A percentile compares a stretch with the other conserved stretches of the same genome.
Evolutionary conservation across 2,797 vertebrate genomes (phyloP).

Genomic region (Zenarchopterus dispar): DNA sequence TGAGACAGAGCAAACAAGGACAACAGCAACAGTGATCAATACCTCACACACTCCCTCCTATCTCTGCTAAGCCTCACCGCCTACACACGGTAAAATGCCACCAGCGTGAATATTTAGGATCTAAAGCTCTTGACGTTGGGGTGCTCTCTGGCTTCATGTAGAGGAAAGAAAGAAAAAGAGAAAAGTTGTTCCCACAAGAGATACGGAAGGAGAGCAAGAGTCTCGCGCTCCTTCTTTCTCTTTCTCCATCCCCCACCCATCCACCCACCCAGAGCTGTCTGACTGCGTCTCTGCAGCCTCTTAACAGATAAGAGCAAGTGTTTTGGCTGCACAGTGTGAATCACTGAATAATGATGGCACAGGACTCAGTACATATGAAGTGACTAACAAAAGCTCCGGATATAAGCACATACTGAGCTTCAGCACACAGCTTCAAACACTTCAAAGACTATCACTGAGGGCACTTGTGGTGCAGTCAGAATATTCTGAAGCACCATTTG

Average conservation of each 20-base stretch:
- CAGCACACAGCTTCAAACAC: slow-evolving; percentile 53
- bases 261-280: slow-evolving; percentile 66
- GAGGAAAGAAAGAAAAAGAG: slow-evolving; percentile 57
- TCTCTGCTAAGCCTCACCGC: slow-evolving; percentile 66
- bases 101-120: slow-evolving; percentile 75
- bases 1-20: slow-evolving; percentile 68
- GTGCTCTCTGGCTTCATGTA: slow-evolving; percentile 65
- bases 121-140: slow-evolving; percentile 71
- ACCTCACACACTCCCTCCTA: slow-evolving; percentile 65
- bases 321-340: slow-evolving; percentile 76
- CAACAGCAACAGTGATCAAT: slow-evolving; percentile 69
- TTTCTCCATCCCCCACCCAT: slow-evolving; percentile 40
- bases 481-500: slow-evolving; percentile 65
- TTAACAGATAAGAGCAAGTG: slow-evolving; percentile 72
- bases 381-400: slow-evolving; percentile 70
- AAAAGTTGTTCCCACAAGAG: slow-evolving; percentile 59
- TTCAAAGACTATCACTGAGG: slow-evolving; percentile 67
- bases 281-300: slow-evolving; percentile 71
- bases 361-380: slow-evolving; percentile 65
- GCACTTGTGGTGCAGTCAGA: slow-evolving; percentile 64
- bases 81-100: slow-evolving; percentile 76
- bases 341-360: slow-evolving; percentile 75
- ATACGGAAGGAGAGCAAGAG: slow-evolving; percentile 27
- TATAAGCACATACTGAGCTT: slow-evolving; percentile 62
- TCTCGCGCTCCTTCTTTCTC: slow-evolving; percentile 12